Evolutionary conservation across 2,113 vertebrate species (phyloP).

Genomic region (Toxotes chatareus): DNA sequence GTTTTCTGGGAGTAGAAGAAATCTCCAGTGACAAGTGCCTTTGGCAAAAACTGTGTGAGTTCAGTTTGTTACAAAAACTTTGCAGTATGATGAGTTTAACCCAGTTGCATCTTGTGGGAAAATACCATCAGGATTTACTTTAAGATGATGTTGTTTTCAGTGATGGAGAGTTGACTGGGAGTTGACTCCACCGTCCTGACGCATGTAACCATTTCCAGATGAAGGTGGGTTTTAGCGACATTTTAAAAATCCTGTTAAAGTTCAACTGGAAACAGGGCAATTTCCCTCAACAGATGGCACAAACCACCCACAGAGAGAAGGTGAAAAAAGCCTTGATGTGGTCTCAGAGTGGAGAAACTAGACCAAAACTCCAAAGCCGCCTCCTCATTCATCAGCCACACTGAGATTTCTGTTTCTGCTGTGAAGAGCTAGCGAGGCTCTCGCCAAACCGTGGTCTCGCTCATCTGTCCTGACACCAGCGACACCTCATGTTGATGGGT

Average conservation of each 20-base stretch:
- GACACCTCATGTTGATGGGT: slow-evolving; percentile 33
- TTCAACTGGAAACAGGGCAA: slow-evolving; percentile 51
- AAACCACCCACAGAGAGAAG: slow-evolving; percentile 67
- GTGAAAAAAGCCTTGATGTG: slow-evolving; percentile 1
- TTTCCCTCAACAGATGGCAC: slow-evolving; percentile 54
- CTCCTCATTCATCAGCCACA: slow-evolving; percentile 2
- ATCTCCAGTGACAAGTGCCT: slow-evolving; percentile 43
- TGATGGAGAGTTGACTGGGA: slow-evolving; percentile 48
- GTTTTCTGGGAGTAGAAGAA: slow-evolving; percentile 30
- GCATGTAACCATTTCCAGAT: slow-evolving; percentile 76
- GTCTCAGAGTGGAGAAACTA: slow-evolving; percentile 8
- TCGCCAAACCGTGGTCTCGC: background rate
- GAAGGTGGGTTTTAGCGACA: slow-evolving; percentile 65
- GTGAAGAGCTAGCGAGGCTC: background rate
- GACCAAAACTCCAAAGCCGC: slow-evolving; percentile 12
- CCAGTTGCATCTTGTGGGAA: slow-evolving; percentile 45
- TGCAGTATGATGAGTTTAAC: slow-evolving; percentile 35
- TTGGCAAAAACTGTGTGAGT: slow-evolving; percentile 29
- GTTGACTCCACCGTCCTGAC: slow-evolving; percentile 40
- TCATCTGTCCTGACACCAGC: slow-evolving; percentile 32
- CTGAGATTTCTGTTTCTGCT: slow-evolving; percentile 14
- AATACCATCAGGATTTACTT: slow-evolving; percentile 53
- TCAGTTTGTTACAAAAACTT: slow-evolving; percentile 37
- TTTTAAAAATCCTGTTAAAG: slow-evolving; percentile 58
- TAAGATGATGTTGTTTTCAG: slow-evolving; percentile 50